These are phyloP conservation scores for Rhamnusium bicolor DNA, from an alignment of 2,888 invertebrate species.

Conservation along the genomic window DNA sequence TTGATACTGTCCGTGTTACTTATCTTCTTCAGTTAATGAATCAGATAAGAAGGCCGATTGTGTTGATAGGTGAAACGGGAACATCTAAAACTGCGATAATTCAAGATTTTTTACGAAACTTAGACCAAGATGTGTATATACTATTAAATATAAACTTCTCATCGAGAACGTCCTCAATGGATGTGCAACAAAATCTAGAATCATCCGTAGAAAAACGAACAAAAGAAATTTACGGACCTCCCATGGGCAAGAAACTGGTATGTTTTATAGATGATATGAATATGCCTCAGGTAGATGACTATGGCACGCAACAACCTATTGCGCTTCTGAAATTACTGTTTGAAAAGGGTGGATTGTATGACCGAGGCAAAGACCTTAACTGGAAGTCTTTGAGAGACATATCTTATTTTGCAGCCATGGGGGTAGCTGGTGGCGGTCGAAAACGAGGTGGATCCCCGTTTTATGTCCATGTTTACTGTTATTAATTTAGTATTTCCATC, in stretches of 20 bases:
- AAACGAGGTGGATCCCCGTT: conserved; percentile 93
- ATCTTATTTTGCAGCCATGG: conserved; percentile 88
- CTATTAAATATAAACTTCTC: conserved; percentile 92
- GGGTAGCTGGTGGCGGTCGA: conserved; percentile 90
- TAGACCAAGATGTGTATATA: conserved; percentile 82
- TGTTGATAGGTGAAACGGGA: conserved; percentile 92
- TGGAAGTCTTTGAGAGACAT: conserved; percentile 92
- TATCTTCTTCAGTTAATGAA: conserved; percentile 87
- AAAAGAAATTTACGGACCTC: conserved; percentile 91
- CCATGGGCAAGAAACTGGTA: conserved; percentile 89
- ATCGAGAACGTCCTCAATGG: conserved; percentile 91
- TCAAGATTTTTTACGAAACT: conserved; percentile 82
- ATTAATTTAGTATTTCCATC: conserved; percentile 91
- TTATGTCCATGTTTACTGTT: conserved; percentile 91
- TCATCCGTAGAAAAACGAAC: conserved; percentile 92
- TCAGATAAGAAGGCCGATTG: conserved; percentile 82
- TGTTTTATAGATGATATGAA: conserved; percentile 96
- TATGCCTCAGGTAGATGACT: conserved; percentile 91
- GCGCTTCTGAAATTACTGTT: conserved; percentile 92
- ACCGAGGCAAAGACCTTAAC: conserved; percentile 89
- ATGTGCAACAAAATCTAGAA: conserved; percentile 91
- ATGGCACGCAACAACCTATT: conserved; percentile 95
- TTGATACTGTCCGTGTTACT: conserved; percentile 87
- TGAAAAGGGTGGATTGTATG: conserved; percentile 91
- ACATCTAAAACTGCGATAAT: conserved; percentile 95